phyloP scores from a whole-genome alignment of 2,888 invertebrate genomes.

The Neoascia interrupta region DNA sequence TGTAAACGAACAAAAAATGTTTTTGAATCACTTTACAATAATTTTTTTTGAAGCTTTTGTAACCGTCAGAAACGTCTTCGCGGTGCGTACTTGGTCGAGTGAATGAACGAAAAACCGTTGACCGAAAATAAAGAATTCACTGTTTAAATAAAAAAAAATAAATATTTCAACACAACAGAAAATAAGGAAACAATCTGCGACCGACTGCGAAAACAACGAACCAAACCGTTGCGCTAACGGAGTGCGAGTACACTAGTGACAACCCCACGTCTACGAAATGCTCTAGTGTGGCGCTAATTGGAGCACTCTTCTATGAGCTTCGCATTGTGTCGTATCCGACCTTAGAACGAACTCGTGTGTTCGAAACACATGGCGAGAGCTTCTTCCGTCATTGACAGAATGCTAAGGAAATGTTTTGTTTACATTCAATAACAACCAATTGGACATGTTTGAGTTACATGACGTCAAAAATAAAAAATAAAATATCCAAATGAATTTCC shows the following conservation, averaged over 20 bases:
- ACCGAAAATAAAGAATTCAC: slow-evolving; percentile 5
- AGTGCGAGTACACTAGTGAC: slow-evolving; percentile 39
- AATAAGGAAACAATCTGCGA: slow-evolving; percentile 7
- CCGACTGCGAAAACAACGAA: slow-evolving; percentile 19
- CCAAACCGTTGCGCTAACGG: slow-evolving; percentile 54
- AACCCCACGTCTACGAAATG: too few species aligned
- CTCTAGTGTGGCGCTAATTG: slow-evolving; percentile 32
- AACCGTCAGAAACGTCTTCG: slow-evolving; percentile 6
- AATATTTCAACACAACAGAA: neutral
- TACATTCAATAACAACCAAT: slow-evolving; percentile 28
- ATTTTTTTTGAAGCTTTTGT: too few species aligned
- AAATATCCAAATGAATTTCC: too few species aligned
- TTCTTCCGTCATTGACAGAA: neutral
- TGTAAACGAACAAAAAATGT: too few species aligned
- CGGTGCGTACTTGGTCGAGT: slow-evolving; percentile 12
- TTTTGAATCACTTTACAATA: too few species aligned
- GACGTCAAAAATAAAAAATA: too few species aligned
- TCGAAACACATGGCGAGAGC: slow-evolving; percentile 48
- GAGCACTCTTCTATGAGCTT: slow-evolving; percentile 58
- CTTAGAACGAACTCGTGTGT: slow-evolving; percentile 48
- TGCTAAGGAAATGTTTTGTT: slow-evolving; percentile 38
- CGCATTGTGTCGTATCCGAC: slow-evolving; percentile 38
- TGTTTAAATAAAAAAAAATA: slow-evolving; percentile 14
- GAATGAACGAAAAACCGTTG: slow-evolving; percentile 18
- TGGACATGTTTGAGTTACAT: slow-evolving; percentile 47